Base-by-base conservation (phyloP, 2,888 invertebrate genomes). In the Leptopilina syphax region DNA sequence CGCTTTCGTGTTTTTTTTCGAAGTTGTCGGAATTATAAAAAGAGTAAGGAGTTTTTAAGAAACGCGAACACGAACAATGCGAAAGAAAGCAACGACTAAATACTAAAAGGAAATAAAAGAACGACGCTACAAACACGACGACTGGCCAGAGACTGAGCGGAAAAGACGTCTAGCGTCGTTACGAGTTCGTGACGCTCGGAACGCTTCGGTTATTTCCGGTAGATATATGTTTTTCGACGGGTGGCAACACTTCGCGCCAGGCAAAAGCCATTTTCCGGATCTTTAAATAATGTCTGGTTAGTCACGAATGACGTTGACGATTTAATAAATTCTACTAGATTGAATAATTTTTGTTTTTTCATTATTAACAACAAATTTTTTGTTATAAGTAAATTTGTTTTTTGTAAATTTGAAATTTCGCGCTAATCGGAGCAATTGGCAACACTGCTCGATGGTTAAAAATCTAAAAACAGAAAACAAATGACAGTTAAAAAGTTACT, bases 91-190 rank as follows among this genome's bases (percentile, higher is more conserved):
- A 63, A 82, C 78, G 76, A 81, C 84, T 82, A 84, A 85, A 84
- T 79, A 84, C 84, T 83, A 84, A 85, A 84, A 83, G 79, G 89
- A 90, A 90, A 89, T 88, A 88, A 89, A 89, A 90, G 86, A 87
- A 88, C 88, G 85, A 84, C 87, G 84, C 84, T 85, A 85, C 83
- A 86, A 86, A 79, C 83, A 82, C 84, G 81, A 82, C 80, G 81
- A 81, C 83, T 82, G 80, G 77, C 81, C 84, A 82, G 81, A 82
- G 90, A 90, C 90, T 91, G 89, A 18, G 87, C 87, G 88, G 88
- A 86, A 87, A 88, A 90, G 87, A 85, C 84, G 78, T 70, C 81
- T 80, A 77, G 78, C 81, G 73, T 24, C 77, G 47, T 65, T 41
- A 27, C 65, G 50, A 44, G 34, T 34, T 77, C 80, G 77, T 67